Evolutionary conservation across 2,113 vertebrate species (phyloP).

Genomic region (Phodopus roborovskii): DNA sequence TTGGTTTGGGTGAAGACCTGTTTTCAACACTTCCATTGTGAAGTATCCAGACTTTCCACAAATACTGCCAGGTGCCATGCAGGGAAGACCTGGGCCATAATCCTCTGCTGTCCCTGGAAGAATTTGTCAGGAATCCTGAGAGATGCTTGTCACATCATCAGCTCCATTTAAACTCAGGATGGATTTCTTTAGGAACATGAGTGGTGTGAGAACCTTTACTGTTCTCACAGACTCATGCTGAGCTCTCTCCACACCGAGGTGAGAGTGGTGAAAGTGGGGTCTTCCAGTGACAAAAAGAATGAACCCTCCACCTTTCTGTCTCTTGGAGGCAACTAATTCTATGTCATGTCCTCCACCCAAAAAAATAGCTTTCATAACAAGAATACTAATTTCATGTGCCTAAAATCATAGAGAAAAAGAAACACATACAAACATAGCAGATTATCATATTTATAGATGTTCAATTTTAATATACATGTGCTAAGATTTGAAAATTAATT

Average conservation of each 20-base stretch:
- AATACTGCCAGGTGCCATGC: neutral
- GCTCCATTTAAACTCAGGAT: neutral
- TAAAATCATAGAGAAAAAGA: neutral
- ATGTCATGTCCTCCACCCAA: neutral
- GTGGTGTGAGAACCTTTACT: neutral
- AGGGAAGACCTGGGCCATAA: neutral
- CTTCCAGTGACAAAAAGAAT: neutral
- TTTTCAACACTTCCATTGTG: slow-evolving; percentile 17
- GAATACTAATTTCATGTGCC: neutral
- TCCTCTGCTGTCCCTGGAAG: neutral
- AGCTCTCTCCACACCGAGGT: neutral
- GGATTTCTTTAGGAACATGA: neutral
- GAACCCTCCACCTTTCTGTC: neutral
- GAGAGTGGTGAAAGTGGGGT: too few relatives aligned
- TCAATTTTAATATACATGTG: neutral
- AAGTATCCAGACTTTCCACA: slow-evolving; percentile 54
- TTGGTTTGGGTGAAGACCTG: slow-evolving; percentile 37
- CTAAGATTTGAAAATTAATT: neutral
- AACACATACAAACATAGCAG: neutral
- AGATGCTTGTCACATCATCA: neutral
- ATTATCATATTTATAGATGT: neutral
- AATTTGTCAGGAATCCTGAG: neutral
- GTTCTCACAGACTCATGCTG: neutral
- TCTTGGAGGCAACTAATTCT: neutral
- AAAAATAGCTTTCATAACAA: neutral